A percentile compares a stretch with the other conserved stretches of the same genome.
These are phyloP conservation scores for Turdus rufiventris DNA, from an alignment of 2,113 vertebrate species.

Conservation along the genomic window DNA sequence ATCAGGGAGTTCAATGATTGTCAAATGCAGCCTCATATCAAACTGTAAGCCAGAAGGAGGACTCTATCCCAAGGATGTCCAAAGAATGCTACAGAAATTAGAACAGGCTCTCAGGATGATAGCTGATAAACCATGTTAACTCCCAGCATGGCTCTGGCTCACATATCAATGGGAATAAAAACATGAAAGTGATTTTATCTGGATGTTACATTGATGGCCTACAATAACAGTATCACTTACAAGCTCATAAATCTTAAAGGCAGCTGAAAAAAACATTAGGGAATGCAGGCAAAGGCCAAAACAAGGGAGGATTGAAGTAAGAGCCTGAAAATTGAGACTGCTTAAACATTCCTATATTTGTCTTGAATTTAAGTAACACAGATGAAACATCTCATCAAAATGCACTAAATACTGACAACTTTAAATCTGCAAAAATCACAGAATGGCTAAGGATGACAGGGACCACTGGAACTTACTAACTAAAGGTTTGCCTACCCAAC, in stretches of 20 bases:
- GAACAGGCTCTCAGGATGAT: neutral
- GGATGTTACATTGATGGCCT: neutral
- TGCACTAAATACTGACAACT: neutral
- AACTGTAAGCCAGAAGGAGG: neutral
- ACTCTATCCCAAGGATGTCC: neutral
- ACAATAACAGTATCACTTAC: neutral
- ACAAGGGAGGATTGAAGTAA: neutral
- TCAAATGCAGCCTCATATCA: neutral
- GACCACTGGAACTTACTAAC: neutral
- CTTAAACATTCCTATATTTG: neutral
- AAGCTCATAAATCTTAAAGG: neutral
- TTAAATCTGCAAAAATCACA: neutral
- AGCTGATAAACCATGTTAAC: neutral
- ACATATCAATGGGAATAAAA: neutral
- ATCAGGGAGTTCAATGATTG: neutral
- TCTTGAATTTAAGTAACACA: neutral
- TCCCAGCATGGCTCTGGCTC: neutral
- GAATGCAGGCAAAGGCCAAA: neutral
- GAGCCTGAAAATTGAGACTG: neutral
- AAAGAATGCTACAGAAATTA: neutral
- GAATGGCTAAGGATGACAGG: neutral
- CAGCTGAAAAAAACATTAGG: neutral
- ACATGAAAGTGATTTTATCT: neutral
- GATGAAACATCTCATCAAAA: neutral
- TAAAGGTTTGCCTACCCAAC: neutral